Evolutionary conservation across 2,888 invertebrate species (phyloP).

Genomic region (Rhamphomyia laevipes): DNA sequence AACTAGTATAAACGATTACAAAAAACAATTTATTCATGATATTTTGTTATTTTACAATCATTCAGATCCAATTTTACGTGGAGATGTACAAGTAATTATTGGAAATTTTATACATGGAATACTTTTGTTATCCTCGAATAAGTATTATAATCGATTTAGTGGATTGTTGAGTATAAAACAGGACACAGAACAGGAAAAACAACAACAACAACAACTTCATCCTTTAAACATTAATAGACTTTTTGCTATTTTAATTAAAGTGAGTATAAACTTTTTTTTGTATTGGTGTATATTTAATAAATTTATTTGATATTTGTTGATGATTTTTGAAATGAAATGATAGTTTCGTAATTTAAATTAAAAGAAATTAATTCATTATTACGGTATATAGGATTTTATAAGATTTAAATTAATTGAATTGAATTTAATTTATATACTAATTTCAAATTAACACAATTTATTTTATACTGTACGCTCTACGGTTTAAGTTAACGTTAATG

Average conservation of each 20-base stretch:
- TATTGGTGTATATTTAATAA: background rate
- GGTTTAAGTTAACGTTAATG: no score
- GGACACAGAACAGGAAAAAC: background rate
- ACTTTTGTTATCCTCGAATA: slow-evolving; percentile 13
- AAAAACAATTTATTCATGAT: slow-evolving; percentile 23
- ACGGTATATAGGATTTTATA: no score
- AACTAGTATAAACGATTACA: background rate
- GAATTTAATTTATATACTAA: no score
- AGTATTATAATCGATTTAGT: slow-evolving; percentile 9
- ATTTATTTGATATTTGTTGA: background rate
- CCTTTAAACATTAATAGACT: slow-evolving; percentile 26
- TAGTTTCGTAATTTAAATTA: no score
- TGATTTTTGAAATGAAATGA: no score
- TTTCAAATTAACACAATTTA: no score
- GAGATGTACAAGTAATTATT: slow-evolving; percentile 34
- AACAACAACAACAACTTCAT: background rate
- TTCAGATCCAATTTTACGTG: slow-evolving; percentile 35
- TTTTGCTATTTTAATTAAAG: slow-evolving; percentile 32
- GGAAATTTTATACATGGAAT: slow-evolving; percentile 31
- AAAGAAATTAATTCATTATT: no score
- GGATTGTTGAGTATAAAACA: background rate
- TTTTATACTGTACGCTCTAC: no score
- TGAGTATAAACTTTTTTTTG: slow-evolving; percentile 16
- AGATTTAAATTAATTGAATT: no score
- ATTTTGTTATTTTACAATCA: slow-evolving; percentile 32